These are phyloP conservation scores for Drosophila yakuba DNA, from an alignment of 1,140 invertebrate genomes.

Conservation along the genomic window DNA sequence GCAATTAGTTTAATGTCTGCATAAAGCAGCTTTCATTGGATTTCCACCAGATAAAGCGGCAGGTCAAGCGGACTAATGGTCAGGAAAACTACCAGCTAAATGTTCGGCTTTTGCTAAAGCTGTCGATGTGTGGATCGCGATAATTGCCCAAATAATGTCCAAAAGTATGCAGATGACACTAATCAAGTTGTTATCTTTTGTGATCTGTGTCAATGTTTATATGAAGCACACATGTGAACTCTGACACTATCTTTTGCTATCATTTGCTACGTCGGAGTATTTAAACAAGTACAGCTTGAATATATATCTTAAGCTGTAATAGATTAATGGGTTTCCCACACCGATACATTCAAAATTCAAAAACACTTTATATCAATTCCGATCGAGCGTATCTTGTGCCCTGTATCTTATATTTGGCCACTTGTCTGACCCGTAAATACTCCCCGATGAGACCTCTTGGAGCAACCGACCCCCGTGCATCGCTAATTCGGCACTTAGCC, in stretches of 20 bases:
- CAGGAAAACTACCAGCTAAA: constrained; percentile 12
- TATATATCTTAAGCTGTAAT: too few species aligned
- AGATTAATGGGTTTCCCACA: too few species aligned
- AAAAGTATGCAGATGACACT: not conserved
- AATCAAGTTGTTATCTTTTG: not conserved
- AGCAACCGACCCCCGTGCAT: constrained; percentile 20
- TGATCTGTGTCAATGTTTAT: not conserved
- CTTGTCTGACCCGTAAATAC: constrained; percentile 21
- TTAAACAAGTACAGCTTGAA: too few species aligned
- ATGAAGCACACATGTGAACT: not conserved
- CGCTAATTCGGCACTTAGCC: constrained; percentile 73
- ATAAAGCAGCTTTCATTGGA: constrained; percentile 24
- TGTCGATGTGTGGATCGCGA: constrained; percentile 11
- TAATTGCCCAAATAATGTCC: constrained; percentile 2
- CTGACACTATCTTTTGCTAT: too few species aligned
- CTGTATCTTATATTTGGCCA: not conserved
- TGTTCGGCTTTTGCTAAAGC: not conserved
- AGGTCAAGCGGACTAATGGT: constrained; percentile 10
- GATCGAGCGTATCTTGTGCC: not conserved
- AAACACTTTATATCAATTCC: constrained; percentile 4
- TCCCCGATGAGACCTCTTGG: constrained; percentile 14
- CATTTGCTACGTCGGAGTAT: too few species aligned
- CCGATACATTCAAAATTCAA: not conserved
- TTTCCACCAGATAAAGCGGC: not conserved
- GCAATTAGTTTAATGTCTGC: constrained; percentile 64